These are phyloP conservation scores for Stenichneumon culpator DNA, from an alignment of 2,888 invertebrate species.

Conservation along the genomic window DNA sequence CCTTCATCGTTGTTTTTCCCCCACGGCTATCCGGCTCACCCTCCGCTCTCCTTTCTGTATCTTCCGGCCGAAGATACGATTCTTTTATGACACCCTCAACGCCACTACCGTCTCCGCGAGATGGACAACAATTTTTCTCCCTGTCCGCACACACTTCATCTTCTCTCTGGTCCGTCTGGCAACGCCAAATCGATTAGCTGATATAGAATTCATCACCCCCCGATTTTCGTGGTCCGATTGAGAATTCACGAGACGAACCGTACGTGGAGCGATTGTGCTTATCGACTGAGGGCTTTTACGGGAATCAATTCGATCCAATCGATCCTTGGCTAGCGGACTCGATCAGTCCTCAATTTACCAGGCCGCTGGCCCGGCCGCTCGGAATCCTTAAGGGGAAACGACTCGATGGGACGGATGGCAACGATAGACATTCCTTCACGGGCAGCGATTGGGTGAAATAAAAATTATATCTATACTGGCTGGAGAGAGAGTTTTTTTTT, in stretches of 20 bases:
- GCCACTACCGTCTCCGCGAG: neutral
- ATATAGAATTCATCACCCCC: neutral
- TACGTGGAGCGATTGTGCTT: constrained; percentile 17
- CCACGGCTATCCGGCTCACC: neutral
- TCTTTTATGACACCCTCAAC: constrained; percentile 38
- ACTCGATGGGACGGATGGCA: constrained; percentile 30
- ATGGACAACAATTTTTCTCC: neutral
- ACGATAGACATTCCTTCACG: constrained; percentile 25
- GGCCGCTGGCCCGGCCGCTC: constrained; percentile 1
- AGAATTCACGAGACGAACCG: constrained; percentile 7
- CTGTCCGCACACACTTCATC: neutral
- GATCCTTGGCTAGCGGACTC: constrained; percentile 11
- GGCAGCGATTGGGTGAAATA: constrained; percentile 34
- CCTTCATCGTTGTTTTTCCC: constrained; percentile 1
- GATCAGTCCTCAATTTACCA: constrained; percentile 21
- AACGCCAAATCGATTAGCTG: constrained; percentile 33
- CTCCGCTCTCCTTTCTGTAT: neutral
- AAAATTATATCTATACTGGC: constrained; percentile 28
- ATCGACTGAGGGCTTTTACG: constrained; percentile 37
- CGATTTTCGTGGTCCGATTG: neutral
- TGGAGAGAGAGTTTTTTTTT: neutral
- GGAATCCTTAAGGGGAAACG: constrained; percentile 15
- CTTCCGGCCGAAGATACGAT: constrained; percentile 20
- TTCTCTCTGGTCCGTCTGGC: neutral
- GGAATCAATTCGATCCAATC: constrained; percentile 19